Evolutionary conservation across 1,140 invertebrate genomes (phyloP).

Genomic region (Drosophila funebris): DNA sequence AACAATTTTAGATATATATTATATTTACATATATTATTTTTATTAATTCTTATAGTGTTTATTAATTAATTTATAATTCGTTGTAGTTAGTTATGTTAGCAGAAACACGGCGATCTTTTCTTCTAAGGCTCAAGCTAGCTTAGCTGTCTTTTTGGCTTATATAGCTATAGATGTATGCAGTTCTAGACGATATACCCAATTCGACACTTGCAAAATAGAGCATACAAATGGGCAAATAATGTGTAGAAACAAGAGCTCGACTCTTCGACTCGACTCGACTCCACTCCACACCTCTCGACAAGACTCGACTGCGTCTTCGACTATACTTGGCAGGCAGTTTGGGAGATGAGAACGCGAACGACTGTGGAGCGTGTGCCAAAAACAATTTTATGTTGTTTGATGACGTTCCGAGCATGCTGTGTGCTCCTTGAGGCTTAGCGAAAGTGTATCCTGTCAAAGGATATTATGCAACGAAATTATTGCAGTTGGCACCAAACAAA

Average conservation of each 20-base stretch:
- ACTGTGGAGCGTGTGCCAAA: slow-evolving; percentile 51
- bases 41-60: too few species aligned
- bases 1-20: too few species aligned
- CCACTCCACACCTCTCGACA: slow-evolving; percentile 31
- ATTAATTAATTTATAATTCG: too few species aligned
- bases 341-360: neutral
- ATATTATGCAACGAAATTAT: slow-evolving; percentile 64
- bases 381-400: slow-evolving; percentile 60
- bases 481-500: slow-evolving; percentile 60
- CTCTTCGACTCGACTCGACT: slow-evolving; percentile 23
- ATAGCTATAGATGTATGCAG: too few species aligned
- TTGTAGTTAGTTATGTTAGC: too few species aligned
- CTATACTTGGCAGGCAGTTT: slow-evolving; percentile 42
- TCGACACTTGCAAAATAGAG: neutral
- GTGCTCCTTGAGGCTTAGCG: slow-evolving; percentile 56
- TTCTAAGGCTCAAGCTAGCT: too few species aligned
- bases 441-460: slow-evolving; percentile 68
- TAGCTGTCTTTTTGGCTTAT: too few species aligned
- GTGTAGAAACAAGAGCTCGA: slow-evolving; percentile 30
- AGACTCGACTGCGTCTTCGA: slow-evolving; percentile 26
- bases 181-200: neutral
- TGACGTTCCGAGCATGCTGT: slow-evolving; percentile 46
- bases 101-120: too few species aligned
- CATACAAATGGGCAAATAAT: slow-evolving; percentile 39
- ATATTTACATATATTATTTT: too few species aligned